Evolutionary conservation across 2,113 vertebrate genomes (phyloP).

Genomic region (Nannobrachium achirus): DNA sequence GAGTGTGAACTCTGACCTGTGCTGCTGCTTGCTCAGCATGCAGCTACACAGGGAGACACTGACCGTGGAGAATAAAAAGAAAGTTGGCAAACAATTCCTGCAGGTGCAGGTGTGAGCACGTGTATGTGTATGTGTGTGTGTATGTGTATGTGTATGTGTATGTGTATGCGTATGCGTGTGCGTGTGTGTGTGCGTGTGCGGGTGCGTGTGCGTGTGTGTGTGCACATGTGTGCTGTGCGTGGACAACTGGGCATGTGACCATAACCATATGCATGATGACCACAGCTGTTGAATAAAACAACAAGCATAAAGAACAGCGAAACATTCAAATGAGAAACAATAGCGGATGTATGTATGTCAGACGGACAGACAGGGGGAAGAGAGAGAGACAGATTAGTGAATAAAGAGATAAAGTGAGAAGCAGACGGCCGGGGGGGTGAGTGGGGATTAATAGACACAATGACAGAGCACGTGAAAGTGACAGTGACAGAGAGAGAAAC

Average conservation of each 20-base stretch:
- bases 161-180: neutral
- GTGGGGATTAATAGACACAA: slow-evolving; percentile 22
- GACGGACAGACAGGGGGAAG: neutral
- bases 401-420: slow-evolving; percentile 5
- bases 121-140: neutral
- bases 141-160: neutral
- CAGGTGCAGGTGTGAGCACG: neutral
- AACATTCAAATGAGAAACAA: slow-evolving; percentile 42
- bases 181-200: neutral
- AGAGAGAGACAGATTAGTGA: neutral
- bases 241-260: too few species aligned
- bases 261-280: too few species aligned
- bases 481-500: neutral
- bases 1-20: too few species aligned
- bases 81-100: neutral
- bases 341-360: slow-evolving; percentile 9
- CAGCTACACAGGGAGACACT: too few species aligned
- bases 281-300: slow-evolving; percentile 27
- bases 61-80: too few species aligned
- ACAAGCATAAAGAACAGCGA: slow-evolving; percentile 43
- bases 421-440: slow-evolving; percentile 20
- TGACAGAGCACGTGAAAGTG: slow-evolving; percentile 13
- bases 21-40: too few species aligned
- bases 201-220: neutral
- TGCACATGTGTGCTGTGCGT: too few species aligned